These are phyloP conservation scores for Chlamydotis undulata DNA, from an alignment of 2,113 vertebrate genomes.

Conservation along the genomic window DNA sequence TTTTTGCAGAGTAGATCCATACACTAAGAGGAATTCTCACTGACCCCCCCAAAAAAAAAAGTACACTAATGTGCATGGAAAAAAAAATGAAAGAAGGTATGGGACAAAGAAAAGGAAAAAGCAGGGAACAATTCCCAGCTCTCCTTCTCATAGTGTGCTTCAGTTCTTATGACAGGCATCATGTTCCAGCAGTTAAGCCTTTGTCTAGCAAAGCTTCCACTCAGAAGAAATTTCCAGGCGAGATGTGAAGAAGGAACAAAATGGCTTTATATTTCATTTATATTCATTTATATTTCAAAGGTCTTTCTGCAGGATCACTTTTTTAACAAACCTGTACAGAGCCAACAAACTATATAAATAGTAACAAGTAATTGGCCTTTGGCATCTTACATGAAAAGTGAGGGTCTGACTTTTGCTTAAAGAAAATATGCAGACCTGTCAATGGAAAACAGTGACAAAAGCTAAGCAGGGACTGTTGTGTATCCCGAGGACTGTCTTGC, in stretches of 20 bases:
- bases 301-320: neutral
- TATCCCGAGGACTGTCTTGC: neutral
- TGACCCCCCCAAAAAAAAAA: neutral
- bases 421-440: neutral
- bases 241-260: neutral
- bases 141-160: neutral
- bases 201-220: neutral
- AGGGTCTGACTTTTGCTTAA: neutral
- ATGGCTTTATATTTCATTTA: neutral
- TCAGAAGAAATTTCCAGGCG: neutral
- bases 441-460: neutral
- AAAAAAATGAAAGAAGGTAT: neutral
- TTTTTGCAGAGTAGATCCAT: neutral
- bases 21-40: neutral
- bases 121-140: neutral
- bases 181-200: neutral
- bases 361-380: neutral
- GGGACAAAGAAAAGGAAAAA: neutral
- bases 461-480: neutral
- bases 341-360: neutral
- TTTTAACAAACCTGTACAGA: neutral
- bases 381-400: neutral
- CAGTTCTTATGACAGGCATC: neutral
- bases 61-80: neutral
- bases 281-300: neutral